phyloP scores from a whole-genome alignment of 2,113 vertebrate species.

The Poeciliopsis turrubarensis region DNA sequence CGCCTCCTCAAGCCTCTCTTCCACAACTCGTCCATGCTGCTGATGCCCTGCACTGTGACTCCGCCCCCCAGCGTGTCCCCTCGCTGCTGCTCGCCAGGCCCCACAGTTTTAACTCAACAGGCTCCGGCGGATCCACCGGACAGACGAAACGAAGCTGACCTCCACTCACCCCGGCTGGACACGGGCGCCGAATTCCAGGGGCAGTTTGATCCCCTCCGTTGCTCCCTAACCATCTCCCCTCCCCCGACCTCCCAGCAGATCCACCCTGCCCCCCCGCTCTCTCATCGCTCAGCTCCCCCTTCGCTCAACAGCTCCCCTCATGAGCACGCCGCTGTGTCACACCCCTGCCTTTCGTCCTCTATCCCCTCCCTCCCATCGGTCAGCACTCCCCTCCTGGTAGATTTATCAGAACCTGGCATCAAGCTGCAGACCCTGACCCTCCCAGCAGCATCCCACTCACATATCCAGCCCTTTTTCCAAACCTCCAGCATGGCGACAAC shows the following conservation, averaged over 20 bases:
- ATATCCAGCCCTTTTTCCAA: slow-evolving; percentile 21
- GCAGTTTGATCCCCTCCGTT: slow-evolving; percentile 24
- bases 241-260: slow-evolving; percentile 28
- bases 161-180: slow-evolving; percentile 9
- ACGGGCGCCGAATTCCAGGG: background rate
- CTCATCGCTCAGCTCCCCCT: slow-evolving; percentile 67
- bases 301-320: slow-evolving; percentile 71
- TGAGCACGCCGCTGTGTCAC: slow-evolving; percentile 22
- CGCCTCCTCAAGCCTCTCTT: slow-evolving; percentile 79
- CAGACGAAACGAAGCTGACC: slow-evolving; percentile 13
- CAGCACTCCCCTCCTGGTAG: slow-evolving; percentile 29
- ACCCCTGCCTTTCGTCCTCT: slow-evolving; percentile 39
- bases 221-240: slow-evolving; percentile 26
- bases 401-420: slow-evolving; percentile 12
- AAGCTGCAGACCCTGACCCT: background rate
- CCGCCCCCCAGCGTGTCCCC: slow-evolving; percentile 65
- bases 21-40: slow-evolving; percentile 58
- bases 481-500: slow-evolving; percentile 37
- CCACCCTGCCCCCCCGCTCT: background rate
- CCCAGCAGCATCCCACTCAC: slow-evolving; percentile 3
- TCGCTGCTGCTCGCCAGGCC: slow-evolving; percentile 53
- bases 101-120: slow-evolving; percentile 26
- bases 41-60: slow-evolving; percentile 57
- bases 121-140: slow-evolving; percentile 21
- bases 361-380: slow-evolving; percentile 36